These are phyloP conservation scores for Drosophila kohkoa DNA, from an alignment of 1,140 invertebrate genomes.

Conservation along the genomic window DNA sequence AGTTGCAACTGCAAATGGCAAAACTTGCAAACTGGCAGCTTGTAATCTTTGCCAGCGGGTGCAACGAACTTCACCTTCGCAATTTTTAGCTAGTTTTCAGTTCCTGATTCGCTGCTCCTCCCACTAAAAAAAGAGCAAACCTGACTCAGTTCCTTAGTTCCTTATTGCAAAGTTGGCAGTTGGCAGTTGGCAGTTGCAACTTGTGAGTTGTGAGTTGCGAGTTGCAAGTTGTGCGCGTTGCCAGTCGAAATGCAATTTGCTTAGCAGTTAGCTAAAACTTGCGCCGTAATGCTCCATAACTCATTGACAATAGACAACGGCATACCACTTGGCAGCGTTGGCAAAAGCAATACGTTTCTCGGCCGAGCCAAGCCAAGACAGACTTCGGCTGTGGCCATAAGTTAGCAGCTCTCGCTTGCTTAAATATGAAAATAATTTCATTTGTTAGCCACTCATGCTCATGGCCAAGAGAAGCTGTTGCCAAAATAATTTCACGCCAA, in stretches of 20 bases:
- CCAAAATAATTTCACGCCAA: slow-evolving; percentile 60
- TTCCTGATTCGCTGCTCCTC: slow-evolving; percentile 48
- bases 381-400: slow-evolving; percentile 34
- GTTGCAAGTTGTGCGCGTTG: slow-evolving; percentile 17
- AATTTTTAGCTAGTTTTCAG: slow-evolving; percentile 56
- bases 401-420: slow-evolving; percentile 23
- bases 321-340: slow-evolving; percentile 28
- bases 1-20: slow-evolving; percentile 15
- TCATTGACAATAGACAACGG: slow-evolving; percentile 58
- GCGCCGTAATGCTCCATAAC: slow-evolving; percentile 74
- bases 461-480: slow-evolving; percentile 30
- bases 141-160: slow-evolving; percentile 25
- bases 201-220: slow-evolving; percentile 28
- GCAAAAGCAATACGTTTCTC: slow-evolving; percentile 30
- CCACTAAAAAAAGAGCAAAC: slow-evolving; percentile 27
- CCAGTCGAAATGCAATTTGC: slow-evolving; percentile 60
- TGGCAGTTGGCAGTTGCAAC: slow-evolving; percentile 10
- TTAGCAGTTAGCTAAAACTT: slow-evolving; percentile 67
- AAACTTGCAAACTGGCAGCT: slow-evolving; percentile 34
- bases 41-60: slow-evolving; percentile 51
- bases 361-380: slow-evolving; percentile 24
- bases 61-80: slow-evolving; percentile 68
- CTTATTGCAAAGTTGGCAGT: slow-evolving; percentile 31
- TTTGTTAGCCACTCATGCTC: slow-evolving; percentile 32
- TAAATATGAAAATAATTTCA: slow-evolving; percentile 62